Evolutionary conservation across 2,113 vertebrate genomes (phyloP), one percentile per base, ranked within the genome.

Genomic region (Leptobrachium leishanense): DNA sequence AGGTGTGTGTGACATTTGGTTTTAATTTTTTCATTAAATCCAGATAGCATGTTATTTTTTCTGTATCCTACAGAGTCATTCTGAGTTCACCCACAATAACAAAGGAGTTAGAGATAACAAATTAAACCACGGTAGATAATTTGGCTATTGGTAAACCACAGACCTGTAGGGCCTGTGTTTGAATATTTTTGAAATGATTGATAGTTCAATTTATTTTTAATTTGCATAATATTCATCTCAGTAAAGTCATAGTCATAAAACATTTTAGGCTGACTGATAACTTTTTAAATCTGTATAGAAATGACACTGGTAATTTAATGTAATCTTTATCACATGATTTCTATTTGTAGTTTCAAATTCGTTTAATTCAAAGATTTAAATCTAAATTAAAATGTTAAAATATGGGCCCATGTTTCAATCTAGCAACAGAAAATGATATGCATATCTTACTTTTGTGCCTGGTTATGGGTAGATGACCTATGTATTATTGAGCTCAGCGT

Each of bases 121-220:
- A 55, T 79, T 68, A 67, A 59, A 53, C 63, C 13, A n/a, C 55
- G 50, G 40, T 31, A 57, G 63, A 67, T 73, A 73, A 74, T 79
- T 67, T 31, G 15, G 50, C 63, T 59, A 68, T 79, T 79, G 77
- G 73, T 67, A 69, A 62, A 15, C 70, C 42, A 41, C 54, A 79
- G 40, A 79, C 46, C 70, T 57, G n/a, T 59, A 55, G 55, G 68
- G 64, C 53, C 6, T 3, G 11, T 39, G 65, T 54, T 12, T 74
- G 20, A 79, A 74, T 40, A 41, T 57, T 20, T 43, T 20, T 43
- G 50, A 40, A 65, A 79, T 79, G 77, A 79, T 73, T 73, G 62
- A 79, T 79, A 66, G 57, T 62, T 70, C 72, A 74, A 74, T 77
- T 79, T 74, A 79, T 13, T 63, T 67, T 79, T 54, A 43, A 79